Evolutionary conservation across 2,113 vertebrate species (phyloP).

Genomic region (Aegithalos caudatus): DNA sequence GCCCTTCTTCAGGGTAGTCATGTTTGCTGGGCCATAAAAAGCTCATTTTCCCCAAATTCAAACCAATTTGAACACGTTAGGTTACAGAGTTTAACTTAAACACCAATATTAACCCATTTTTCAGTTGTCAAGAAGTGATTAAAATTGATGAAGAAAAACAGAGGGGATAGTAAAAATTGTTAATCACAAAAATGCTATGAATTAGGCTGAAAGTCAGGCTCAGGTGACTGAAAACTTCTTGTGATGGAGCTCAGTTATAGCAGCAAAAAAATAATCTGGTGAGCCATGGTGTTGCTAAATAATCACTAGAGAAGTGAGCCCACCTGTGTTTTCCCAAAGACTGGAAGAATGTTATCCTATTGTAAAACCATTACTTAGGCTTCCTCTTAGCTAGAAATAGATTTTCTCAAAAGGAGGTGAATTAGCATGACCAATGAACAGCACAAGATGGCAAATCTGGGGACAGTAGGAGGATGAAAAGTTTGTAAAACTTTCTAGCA

Average conservation of each 20-base stretch:
- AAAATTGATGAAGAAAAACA: neutral
- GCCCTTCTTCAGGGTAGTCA: neutral
- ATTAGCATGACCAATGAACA: neutral
- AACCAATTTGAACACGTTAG: neutral
- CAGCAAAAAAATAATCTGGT: neutral
- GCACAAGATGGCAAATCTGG: neutral
- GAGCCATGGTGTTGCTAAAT: neutral
- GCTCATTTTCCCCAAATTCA: neutral
- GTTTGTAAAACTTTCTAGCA: neutral
- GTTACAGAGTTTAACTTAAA: neutral
- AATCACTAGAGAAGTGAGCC: neutral
- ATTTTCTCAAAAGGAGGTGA: neutral
- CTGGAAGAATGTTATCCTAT: neutral
- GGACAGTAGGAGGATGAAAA: fast-evolving
- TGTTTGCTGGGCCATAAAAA: neutral
- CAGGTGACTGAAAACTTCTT: neutral
- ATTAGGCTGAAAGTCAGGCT: neutral
- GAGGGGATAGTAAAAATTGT: neutral
- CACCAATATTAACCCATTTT: neutral
- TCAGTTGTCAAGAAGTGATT: neutral
- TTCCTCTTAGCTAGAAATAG: neutral
- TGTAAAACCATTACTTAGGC: neutral
- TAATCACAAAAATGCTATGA: neutral
- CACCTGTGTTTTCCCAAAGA: neutral
- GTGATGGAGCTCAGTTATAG: neutral